Base-by-base conservation (phyloP, 1,140 invertebrate species). In the Mycetomoellerius zeteki region DNA sequence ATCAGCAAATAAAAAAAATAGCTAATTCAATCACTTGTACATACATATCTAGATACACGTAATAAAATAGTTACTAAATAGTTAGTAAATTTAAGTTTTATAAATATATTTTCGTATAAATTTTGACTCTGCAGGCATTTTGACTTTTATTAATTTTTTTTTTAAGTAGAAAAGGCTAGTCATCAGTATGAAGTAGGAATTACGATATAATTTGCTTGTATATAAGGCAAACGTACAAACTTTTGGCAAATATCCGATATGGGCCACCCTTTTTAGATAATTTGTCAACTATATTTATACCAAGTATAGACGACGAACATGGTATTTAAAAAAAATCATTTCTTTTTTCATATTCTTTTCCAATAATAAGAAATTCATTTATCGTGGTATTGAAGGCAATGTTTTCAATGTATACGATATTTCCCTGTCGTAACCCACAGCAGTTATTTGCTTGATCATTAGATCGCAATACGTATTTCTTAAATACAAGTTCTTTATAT, bases 201-300 rank as follows among this genome's bases (percentile, higher is more conserved):
- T 60, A 60, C 21, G 24, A 60, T 60, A 60, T 60, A 60, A 27
- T 14, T 60, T 3, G 21, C 27, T 27, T 60, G 58, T 60, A 60
- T 7, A 60, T 60, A 27, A 60, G 58, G 58, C 24, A 60, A 60
- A 60, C 24, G 24, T 60, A 60, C 58, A 60, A 60, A 60, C 3
- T 60, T 60, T 60, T 60, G 58, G 24, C 10, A 60, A 60, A 60
- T 60, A 60, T 60, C 10, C 12, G 21, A 60, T 60, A 60, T 60
- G 27, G 1, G 58, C 58, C 58, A 60, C 10, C 12, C 14, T 27
- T 60, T n/a, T 60, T 27, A 60, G 24, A 60, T 60, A 60, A 27
- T 60, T 60, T 27, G 58, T 60, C 21, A 60, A 60, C 58, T 60
- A 27, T 14, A 27, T 52, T 19, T 52, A 52, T 52, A 4, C 8